A percentile compares a stretch with the other conserved stretches of the same genome.
Conservation (phyloP, 2,797 vertebrate genomes). For the Scleropages formosus region DNA sequence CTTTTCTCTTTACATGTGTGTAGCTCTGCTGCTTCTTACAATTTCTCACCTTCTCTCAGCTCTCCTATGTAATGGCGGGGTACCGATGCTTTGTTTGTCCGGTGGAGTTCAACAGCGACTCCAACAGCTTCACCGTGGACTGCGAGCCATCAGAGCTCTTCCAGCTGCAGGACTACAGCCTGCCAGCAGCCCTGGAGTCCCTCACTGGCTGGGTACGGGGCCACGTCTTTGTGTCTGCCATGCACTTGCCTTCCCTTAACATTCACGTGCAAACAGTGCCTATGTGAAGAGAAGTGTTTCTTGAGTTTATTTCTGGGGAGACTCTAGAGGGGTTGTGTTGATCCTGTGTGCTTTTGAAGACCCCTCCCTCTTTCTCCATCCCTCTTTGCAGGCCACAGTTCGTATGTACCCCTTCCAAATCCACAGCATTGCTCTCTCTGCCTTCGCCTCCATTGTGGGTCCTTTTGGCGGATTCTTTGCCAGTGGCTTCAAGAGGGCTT, state of each 20-base stretch:
- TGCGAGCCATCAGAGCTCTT: conserved; percentile 90
- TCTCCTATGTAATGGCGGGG: conserved; percentile 93
- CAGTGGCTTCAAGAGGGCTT: conserved; percentile 96
- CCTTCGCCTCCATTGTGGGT: conserved; percentile 91
- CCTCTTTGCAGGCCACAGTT: conserved; percentile 77
- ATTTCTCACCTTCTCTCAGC: conserved; percentile 57
- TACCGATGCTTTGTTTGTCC: conserved; percentile 94
- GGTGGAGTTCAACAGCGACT: conserved; percentile 94
- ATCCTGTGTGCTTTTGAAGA: background rate
- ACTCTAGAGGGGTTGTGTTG: background rate
- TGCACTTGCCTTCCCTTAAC: no score
- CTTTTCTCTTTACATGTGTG: background rate
- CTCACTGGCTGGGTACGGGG: conserved; percentile 82
- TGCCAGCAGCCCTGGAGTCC: conserved; percentile 80
- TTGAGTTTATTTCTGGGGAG: no score
- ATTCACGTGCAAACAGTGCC: background rate
- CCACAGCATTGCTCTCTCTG: conserved; percentile 93
- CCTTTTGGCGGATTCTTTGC: conserved; percentile 98
- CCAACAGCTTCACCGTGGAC: conserved; percentile 93
- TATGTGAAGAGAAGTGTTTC: background rate
- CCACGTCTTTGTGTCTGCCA: background rate
- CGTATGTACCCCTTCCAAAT: conserved; percentile 96
- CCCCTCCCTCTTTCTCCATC: conserved; percentile 7
- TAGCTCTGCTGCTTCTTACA: background rate
- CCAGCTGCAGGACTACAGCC: conserved; percentile 86